Evolutionary conservation across 1,140 invertebrate genomes (phyloP).

Genomic region (Rhyzopertha dominica): DNA sequence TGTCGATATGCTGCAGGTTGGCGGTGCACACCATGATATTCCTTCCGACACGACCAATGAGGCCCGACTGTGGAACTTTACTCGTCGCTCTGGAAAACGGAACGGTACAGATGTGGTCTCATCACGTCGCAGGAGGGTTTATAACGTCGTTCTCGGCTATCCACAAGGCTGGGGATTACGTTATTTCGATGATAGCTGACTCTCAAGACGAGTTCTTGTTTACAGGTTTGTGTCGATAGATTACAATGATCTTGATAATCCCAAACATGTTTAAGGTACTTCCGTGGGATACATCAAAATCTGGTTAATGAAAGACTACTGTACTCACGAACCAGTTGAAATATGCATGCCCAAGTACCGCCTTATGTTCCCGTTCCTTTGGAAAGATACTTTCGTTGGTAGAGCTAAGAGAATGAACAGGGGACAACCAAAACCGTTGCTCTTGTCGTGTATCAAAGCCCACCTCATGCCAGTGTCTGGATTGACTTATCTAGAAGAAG

Average conservation of each 20-base stretch:
- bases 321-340: constrained; percentile 18
- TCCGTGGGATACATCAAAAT: constrained; percentile 65
- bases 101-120: constrained; percentile 64
- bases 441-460: constrained; percentile 60
- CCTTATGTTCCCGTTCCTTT: constrained; percentile 65
- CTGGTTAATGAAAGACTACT: constrained; percentile 63
- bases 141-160: constrained; percentile 57
- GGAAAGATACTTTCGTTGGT: constrained; percentile 52
- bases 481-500: constrained; percentile 55
- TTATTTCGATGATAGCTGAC: constrained; percentile 59
- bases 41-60: constrained; percentile 32
- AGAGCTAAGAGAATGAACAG: constrained; percentile 57
- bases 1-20: no score
- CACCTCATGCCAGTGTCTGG: constrained; percentile 56
- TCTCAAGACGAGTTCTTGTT: constrained; percentile 59
- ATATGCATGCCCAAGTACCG: constrained; percentile 55
- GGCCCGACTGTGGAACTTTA: constrained; percentile 50
- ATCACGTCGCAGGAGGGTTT: constrained; percentile 61
- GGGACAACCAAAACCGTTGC: constrained; percentile 55
- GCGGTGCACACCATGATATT: constrained; percentile 39
- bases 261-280: constrained; percentile 45
- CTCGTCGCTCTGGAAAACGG: constrained; percentile 63
- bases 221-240: constrained; percentile 53
- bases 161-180: constrained; percentile 62
- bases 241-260: not conserved